Percentiles rank a stretch among this genome's conserved stretches.
phyloP scores from a whole-genome alignment of 2,888 invertebrate genomes.

The Tribolium freemani region DNA sequence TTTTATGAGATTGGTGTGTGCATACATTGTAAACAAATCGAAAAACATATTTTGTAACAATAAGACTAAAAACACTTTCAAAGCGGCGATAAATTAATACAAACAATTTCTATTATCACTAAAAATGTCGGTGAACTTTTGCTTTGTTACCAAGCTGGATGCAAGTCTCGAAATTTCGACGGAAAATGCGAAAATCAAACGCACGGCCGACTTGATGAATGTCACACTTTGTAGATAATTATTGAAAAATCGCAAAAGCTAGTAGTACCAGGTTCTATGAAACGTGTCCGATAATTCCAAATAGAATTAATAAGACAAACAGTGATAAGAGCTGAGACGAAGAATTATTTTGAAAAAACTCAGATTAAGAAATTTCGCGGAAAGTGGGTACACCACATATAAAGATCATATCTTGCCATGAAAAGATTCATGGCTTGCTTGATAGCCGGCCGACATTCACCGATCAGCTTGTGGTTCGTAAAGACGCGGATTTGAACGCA shows the following conservation, averaged over 20 bases:
- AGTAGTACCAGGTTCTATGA: background rate
- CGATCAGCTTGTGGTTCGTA: conserved; percentile 41
- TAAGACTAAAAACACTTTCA: conserved; percentile 36
- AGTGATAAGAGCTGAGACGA: background rate
- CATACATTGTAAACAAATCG: conserved; percentile 21
- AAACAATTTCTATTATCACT: conserved; percentile 32
- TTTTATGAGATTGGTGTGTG: conserved; percentile 5
- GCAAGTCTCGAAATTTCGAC: background rate
- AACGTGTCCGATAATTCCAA: background rate
- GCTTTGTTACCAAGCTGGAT: conserved; percentile 18
- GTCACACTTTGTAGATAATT: too few relatives aligned
- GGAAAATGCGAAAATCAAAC: too few relatives aligned
- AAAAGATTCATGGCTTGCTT: conserved; percentile 34
- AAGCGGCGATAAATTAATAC: conserved; percentile 13
- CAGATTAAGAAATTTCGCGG: conserved; percentile 18
- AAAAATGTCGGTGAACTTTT: conserved; percentile 41
- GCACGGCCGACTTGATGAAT: too few relatives aligned
- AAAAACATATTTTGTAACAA: conserved; percentile 44
- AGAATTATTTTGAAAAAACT: conserved; percentile 4
- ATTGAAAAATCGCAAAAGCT: background rate
- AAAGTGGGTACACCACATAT: conserved; percentile 7
- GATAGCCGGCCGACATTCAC: conserved; percentile 43
- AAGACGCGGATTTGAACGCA: conserved; percentile 40
- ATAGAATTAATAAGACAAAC: background rate
- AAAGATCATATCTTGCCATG: conserved; percentile 30